These are phyloP conservation scores for Leucophenga maculata DNA, from an alignment of 2,888 invertebrate species.

Conservation along the genomic window DNA sequence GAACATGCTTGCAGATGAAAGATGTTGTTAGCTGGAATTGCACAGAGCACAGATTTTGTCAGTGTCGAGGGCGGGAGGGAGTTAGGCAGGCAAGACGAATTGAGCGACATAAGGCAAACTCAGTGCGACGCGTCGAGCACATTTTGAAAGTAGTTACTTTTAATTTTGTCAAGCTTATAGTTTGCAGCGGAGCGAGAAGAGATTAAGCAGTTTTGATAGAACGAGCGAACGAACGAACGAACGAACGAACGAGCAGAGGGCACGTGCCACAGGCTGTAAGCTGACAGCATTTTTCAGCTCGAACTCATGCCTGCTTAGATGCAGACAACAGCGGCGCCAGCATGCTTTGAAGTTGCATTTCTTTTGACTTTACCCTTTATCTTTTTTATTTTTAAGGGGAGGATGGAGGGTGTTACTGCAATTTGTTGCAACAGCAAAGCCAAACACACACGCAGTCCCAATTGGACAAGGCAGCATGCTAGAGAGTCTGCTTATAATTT, in stretches of 20 bases:
- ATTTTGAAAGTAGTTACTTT: slow-evolving; percentile 7
- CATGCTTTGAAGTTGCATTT: neutral
- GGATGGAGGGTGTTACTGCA: neutral
- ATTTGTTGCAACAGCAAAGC: neutral
- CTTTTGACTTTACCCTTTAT: neutral
- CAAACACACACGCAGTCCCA: neutral
- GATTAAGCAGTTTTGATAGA: neutral
- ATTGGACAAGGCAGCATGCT: too few relatives aligned
- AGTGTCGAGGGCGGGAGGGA: too few relatives aligned
- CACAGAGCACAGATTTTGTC: too few relatives aligned
- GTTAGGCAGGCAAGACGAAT: too few relatives aligned
- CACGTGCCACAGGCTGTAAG: slow-evolving; percentile 6
- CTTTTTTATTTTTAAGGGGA: too few relatives aligned
- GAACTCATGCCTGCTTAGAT: neutral
- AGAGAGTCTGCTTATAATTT: too few relatives aligned
- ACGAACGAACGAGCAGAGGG: neutral
- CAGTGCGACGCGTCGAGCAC: too few relatives aligned
- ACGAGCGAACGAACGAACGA: neutral
- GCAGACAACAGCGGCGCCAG: neutral
- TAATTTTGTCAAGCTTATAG: neutral
- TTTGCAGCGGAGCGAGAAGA: neutral
- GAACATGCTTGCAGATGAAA: neutral
- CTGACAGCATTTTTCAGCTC: slow-evolving; percentile 11
- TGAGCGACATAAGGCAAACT: too few relatives aligned
- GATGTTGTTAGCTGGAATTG: neutral